phyloP scores from a whole-genome alignment of 2,797 vertebrate species.

The Hapalemur alaotrensis region DNA sequence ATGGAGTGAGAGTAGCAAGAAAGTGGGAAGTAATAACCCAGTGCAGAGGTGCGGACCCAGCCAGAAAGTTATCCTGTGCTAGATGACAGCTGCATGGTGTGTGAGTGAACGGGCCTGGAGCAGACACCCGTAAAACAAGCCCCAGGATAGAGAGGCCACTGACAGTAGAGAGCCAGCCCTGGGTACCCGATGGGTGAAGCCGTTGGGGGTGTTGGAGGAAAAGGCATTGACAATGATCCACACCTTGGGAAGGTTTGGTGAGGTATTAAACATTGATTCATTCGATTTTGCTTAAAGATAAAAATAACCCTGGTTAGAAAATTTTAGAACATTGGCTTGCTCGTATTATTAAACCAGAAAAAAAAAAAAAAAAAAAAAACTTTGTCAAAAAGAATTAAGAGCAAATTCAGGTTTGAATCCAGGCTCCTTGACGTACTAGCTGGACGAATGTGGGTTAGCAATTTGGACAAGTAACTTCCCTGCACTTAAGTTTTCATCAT shows the following conservation, averaged over 20 bases:
- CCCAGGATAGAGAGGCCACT: neutral
- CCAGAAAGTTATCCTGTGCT: neutral
- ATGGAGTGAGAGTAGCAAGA: neutral
- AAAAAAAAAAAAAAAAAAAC: neutral
- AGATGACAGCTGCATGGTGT: neutral
- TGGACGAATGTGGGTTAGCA: neutral
- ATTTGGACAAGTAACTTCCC: neutral
- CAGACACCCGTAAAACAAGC: neutral
- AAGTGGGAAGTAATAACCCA: neutral
- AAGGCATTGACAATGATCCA: neutral
- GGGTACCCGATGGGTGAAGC: neutral
- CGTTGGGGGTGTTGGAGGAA: neutral
- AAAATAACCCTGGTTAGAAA: neutral
- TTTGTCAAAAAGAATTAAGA: neutral
- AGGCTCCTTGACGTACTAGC: neutral
- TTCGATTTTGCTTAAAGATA: neutral
- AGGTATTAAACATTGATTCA: neutral
- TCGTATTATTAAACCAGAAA: constrained; percentile 4
- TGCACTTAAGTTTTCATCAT: neutral
- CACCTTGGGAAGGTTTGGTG: neutral
- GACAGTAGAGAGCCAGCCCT: neutral
- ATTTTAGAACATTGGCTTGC: neutral
- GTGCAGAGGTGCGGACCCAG: neutral
- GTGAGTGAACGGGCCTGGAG: neutral
- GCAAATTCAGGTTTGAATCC: neutral